phyloP scores from a whole-genome alignment of 2,797 vertebrate species.

The Dallia pectoralis region DNA sequence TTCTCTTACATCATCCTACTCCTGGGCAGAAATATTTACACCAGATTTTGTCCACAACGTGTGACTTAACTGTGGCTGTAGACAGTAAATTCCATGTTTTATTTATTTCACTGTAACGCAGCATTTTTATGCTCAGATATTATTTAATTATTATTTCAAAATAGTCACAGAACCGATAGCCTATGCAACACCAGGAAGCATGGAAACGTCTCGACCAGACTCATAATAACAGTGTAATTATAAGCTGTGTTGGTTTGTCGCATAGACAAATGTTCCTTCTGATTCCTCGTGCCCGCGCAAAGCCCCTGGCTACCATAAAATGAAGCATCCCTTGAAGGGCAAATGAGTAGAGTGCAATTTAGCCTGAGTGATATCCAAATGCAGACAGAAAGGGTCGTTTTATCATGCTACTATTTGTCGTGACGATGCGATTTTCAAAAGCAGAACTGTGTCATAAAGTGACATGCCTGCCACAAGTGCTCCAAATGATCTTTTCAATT shows the following conservation, averaged over 20 bases:
- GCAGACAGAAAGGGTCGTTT: slow-evolving; percentile 99
- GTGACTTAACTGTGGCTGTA: neutral
- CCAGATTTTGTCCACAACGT: neutral
- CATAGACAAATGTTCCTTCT: slow-evolving; percentile 75
- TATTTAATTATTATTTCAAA: neutral
- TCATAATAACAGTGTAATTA: slow-evolving; percentile 45
- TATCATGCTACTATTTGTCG: slow-evolving; percentile 99
- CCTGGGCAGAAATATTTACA: slow-evolving; percentile 5
- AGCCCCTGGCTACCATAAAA: slow-evolving; percentile 77
- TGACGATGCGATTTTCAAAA: slow-evolving; percentile 99
- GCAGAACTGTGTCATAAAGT: slow-evolving; percentile 99
- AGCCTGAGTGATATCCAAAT: slow-evolving; percentile 98
- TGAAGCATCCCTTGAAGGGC: slow-evolving; percentile 78
- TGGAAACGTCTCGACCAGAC: slow-evolving; percentile 26
- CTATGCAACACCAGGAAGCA: slow-evolving; percentile 33
- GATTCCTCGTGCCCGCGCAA: slow-evolving; percentile 66
- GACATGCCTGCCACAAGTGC: slow-evolving; percentile 99
- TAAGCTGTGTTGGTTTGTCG: slow-evolving; percentile 55
- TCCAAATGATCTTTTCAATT: slow-evolving; percentile 99
- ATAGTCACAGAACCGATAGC: slow-evolving; percentile 15
- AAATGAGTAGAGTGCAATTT: slow-evolving; percentile 84
- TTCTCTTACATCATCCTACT: slow-evolving; percentile 20
- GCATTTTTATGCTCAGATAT: neutral
- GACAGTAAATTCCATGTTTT: neutral
- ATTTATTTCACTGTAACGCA: neutral